A percentile compares a stretch with the other conserved stretches of the same genome.
Evolutionary conservation across 2,797 vertebrate genomes (phyloP).

Genomic region (Varecia variegata): DNA sequence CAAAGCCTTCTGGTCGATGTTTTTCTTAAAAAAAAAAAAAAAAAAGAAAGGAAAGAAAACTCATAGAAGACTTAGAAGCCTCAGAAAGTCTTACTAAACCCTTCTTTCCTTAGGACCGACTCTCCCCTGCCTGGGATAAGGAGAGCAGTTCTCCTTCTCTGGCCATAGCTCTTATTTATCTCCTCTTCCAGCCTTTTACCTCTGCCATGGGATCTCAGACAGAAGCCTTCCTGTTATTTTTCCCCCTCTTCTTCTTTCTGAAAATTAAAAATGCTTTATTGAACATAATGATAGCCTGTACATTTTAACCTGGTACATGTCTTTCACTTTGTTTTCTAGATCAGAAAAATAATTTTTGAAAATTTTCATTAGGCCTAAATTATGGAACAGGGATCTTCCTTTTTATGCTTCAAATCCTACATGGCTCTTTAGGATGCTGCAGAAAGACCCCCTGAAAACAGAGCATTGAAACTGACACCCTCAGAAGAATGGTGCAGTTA

Average conservation of each 20-base stretch:
- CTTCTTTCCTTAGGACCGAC: conserved; percentile 46
- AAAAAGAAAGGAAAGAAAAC: conserved; percentile 24
- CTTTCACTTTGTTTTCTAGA: conserved; percentile 20
- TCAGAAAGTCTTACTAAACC: conserved; percentile 68
- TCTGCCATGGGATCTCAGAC: conserved; percentile 32
- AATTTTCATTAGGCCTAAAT: conserved; percentile 6
- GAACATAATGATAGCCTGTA: neutral
- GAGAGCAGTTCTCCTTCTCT: conserved; percentile 38
- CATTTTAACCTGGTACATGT: neutral
- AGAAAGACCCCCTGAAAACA: neutral
- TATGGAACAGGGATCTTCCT: neutral
- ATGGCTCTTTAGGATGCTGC: neutral
- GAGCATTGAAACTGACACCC: neutral
- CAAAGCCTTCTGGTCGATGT: conserved; percentile 78
- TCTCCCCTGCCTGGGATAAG: neutral
- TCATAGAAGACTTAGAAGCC: conserved; percentile 68
- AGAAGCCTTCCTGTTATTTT: conserved; percentile 2
- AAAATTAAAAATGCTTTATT: conserved; percentile 51
- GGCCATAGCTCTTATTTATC: conserved; percentile 37
- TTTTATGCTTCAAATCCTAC: neutral
- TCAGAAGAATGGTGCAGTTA: neutral
- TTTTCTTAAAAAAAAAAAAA: neutral
- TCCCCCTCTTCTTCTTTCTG: neutral
- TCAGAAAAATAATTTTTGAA: conserved; percentile 27
- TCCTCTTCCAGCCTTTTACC: conserved; percentile 55